Evolutionary conservation across 2,888 invertebrate species (phyloP).

Genomic region (Melitaea athalia): DNA sequence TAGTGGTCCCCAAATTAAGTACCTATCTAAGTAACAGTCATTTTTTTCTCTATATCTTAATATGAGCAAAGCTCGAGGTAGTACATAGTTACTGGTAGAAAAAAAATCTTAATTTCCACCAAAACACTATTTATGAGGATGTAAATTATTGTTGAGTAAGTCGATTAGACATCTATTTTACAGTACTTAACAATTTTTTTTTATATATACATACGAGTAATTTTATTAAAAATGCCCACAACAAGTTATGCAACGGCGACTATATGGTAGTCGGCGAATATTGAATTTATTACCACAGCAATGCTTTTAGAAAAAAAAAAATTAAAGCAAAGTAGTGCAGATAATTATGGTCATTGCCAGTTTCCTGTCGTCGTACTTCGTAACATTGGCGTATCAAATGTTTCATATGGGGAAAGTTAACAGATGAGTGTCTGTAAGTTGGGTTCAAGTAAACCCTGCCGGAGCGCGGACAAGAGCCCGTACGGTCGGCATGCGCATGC

Average conservation of each 20-base stretch:
- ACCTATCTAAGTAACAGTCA: constrained; percentile 3
- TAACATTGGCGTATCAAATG: too few relatives aligned
- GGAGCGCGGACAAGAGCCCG: constrained; percentile 85
- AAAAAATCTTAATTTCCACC: neutral
- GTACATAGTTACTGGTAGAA: constrained; percentile 10
- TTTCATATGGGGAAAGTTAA: constrained; percentile 7
- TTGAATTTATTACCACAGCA: too few relatives aligned
- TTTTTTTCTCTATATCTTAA: constrained; percentile 21
- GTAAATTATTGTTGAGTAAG: neutral
- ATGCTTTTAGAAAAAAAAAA: too few relatives aligned
- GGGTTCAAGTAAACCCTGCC: constrained; percentile 65
- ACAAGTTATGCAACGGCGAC: too few relatives aligned
- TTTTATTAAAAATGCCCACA: too few relatives aligned
- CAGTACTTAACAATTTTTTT: neutral
- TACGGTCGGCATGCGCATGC: constrained; percentile 86
- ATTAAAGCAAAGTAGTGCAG: too few relatives aligned
- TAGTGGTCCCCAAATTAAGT: constrained; percentile 10
- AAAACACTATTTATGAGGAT: neutral
- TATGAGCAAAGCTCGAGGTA: constrained; percentile 34
- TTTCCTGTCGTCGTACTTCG: too few relatives aligned
- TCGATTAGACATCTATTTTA: neutral
- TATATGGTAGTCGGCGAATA: too few relatives aligned
- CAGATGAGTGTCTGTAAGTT: constrained; percentile 55
- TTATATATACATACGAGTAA: neutral
- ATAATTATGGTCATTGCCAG: too few relatives aligned